Conservation (phyloP, 2,888 invertebrate genomes). For the Lepetodrilus schrolli region DNA sequence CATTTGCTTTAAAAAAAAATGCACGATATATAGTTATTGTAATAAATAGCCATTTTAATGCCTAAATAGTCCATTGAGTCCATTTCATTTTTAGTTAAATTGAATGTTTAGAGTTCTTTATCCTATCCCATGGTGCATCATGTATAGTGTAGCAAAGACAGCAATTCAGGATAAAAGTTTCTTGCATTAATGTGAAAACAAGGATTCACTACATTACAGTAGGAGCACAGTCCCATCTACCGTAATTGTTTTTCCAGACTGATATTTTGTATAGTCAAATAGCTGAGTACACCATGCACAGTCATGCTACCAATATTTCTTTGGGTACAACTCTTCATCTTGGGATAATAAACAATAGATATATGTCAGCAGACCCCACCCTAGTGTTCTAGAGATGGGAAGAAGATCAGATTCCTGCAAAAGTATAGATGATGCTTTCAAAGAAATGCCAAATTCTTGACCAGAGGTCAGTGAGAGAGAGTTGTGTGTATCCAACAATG, state of each 20-base stretch:
- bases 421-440: constrained; percentile 15
- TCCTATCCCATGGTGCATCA: too few relatives aligned
- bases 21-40: too few relatives aligned
- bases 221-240: too few relatives aligned
- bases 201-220: too few relatives aligned
- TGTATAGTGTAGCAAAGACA: too few relatives aligned
- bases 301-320: background rate
- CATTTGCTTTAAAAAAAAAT: too few relatives aligned
- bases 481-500: background rate
- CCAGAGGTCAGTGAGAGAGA: background rate
- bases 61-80: too few relatives aligned
- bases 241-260: background rate
- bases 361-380: background rate
- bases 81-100: too few relatives aligned
- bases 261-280: background rate
- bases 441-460: constrained; percentile 24
- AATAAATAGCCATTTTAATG: too few relatives aligned
- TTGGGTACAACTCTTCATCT: background rate
- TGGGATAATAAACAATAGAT: background rate
- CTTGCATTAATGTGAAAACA: too few relatives aligned
- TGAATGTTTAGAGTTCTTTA: too few relatives aligned
- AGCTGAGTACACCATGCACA: background rate
- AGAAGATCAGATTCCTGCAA: background rate
- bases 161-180: too few relatives aligned
- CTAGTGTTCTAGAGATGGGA: background rate